Percentiles rank a stretch among this genome's conserved stretches.
phyloP scores from a whole-genome alignment of 2,888 invertebrate species.

The Torymus texanus region DNA sequence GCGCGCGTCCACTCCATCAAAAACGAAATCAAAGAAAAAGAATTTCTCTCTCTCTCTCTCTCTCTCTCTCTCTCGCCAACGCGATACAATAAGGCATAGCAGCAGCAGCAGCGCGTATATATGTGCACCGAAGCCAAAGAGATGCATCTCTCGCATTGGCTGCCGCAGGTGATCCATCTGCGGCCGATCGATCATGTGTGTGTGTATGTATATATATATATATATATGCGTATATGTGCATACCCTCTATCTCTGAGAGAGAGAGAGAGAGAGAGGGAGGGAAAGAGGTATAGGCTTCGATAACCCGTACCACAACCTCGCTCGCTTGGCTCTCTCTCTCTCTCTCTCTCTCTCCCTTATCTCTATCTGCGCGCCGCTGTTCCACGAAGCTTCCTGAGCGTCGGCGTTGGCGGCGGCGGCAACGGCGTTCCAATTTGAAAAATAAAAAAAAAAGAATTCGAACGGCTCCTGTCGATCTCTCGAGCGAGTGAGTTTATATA shows the following conservation, averaged over 20 bases:
- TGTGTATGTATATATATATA: neutral
- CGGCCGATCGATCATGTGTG: conserved; percentile 51
- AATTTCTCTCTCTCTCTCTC: no score
- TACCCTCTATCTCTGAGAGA: neutral
- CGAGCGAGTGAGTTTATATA: neutral
- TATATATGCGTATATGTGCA: neutral
- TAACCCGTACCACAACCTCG: conserved; percentile 29
- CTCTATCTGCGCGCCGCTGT: conserved; percentile 13
- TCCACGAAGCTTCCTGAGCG: conserved; percentile 22
- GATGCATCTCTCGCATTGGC: conserved; percentile 27
- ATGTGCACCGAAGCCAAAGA: neutral
- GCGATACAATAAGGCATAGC: conserved; percentile 1
- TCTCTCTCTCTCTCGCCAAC: neutral
- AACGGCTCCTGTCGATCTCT: conserved; percentile 41
- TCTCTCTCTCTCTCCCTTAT: conserved; percentile 15
- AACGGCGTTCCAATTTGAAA: conserved; percentile 18
- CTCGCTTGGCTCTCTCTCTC: conserved; percentile 5
- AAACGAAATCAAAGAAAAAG: neutral
- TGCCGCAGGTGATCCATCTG: conserved; percentile 50
- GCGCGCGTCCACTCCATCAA: neutral
- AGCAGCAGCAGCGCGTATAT: no score
- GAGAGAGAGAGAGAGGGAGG: no score
- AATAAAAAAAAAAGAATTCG: conserved; percentile 5
- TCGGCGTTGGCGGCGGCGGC: neutral
- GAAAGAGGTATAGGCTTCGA: conserved; percentile 18